Conservation (phyloP, 2,113 vertebrate species). For the Anhinga rufa region DNA sequence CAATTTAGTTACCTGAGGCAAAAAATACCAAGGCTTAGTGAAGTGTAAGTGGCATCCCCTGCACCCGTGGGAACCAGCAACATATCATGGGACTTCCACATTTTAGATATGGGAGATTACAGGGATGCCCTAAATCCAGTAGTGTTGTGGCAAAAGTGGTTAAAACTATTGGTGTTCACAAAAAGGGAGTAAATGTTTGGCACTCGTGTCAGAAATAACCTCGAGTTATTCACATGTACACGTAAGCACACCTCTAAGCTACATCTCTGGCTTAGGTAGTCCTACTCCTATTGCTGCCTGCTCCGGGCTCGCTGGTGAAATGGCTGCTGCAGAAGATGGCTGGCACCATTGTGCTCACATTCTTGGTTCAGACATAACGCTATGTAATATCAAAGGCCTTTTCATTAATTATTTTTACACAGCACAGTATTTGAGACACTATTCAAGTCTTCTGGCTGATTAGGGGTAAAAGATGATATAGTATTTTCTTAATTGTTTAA, state of each 20-base stretch:
- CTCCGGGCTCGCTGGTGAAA: not conserved
- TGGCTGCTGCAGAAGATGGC: not conserved
- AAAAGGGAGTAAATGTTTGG: not conserved
- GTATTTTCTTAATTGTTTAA: not conserved
- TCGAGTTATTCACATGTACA: not conserved
- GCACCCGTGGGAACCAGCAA: not conserved
- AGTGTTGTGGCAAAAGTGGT: not conserved
- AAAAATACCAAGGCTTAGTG: not conserved
- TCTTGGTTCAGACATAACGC: not conserved
- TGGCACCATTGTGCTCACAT: fast-evolving
- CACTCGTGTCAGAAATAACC: not conserved
- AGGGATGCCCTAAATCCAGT: not conserved
- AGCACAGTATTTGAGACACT: not conserved
- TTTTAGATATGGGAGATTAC: not conserved
- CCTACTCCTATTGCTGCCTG: not conserved
- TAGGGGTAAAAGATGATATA: not conserved
- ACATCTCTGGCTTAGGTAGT: not conserved
- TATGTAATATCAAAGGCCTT: not conserved
- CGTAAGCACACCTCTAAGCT: too few relatives aligned
- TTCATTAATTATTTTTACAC: not conserved
- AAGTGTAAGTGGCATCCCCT: not conserved
- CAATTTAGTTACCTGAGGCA: not conserved
- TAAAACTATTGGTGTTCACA: not conserved
- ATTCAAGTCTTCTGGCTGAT: not conserved
- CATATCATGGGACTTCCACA: not conserved